phyloP scores from a whole-genome alignment of 2,797 vertebrate genomes.

The Myotis vivesi region DNA sequence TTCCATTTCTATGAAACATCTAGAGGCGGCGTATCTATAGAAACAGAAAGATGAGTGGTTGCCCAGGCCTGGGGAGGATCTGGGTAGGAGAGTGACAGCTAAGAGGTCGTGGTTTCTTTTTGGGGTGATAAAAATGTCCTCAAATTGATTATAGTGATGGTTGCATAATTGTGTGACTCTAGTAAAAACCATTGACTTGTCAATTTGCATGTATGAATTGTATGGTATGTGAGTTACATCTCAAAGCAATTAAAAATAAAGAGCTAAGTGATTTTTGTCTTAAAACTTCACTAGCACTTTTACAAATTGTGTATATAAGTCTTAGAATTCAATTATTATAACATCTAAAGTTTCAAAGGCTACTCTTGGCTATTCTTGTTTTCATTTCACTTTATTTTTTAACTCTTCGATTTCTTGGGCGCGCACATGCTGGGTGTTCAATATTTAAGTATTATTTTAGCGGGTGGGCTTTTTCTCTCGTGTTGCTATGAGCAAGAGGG shows the following conservation, averaged over 20 bases:
- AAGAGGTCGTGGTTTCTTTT: background rate
- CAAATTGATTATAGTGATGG: background rate
- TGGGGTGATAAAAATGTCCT: background rate
- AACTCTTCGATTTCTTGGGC: background rate
- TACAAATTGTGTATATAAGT: too few species aligned
- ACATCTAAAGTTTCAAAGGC: background rate
- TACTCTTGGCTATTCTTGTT: background rate
- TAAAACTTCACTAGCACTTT: background rate
- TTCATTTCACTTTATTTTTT: constrained; percentile 15
- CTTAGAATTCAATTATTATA: background rate
- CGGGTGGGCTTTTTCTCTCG: background rate
- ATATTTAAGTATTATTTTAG: background rate
- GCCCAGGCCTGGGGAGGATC: background rate
- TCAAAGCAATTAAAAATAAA: background rate
- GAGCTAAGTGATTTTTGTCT: background rate
- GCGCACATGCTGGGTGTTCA: background rate
- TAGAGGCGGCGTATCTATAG: background rate
- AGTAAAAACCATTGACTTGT: background rate
- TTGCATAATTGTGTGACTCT: background rate
- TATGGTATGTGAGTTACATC: background rate
- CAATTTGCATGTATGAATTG: accelerated
- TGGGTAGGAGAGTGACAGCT: too few species aligned
- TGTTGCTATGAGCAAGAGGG: background rate
- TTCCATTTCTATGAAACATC: background rate
- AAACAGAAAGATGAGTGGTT: background rate